A percentile compares a stretch with the other conserved stretches of the same genome.
phyloP scores from a whole-genome alignment of 2,113 vertebrate genomes.

The Burhinus bistriatus region DNA sequence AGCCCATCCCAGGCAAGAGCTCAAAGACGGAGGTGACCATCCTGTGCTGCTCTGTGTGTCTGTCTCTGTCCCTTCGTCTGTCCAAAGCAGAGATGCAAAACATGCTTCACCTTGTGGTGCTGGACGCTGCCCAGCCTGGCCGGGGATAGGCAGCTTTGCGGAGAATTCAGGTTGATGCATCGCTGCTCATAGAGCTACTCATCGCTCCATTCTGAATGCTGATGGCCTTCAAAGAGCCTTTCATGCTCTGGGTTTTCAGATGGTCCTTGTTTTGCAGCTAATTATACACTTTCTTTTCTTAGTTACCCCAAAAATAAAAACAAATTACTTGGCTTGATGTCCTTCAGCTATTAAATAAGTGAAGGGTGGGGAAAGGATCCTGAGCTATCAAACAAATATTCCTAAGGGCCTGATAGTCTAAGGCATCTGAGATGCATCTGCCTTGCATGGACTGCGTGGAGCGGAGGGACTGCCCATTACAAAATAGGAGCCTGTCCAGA shows the following conservation, averaged over 20 bases:
- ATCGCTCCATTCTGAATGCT: accelerated
- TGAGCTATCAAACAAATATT: background rate
- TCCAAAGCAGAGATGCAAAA: background rate
- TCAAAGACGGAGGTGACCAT: background rate
- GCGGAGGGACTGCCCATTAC: background rate
- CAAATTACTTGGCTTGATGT: background rate
- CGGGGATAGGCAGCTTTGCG: background rate
- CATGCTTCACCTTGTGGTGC: background rate
- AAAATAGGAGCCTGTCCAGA: background rate
- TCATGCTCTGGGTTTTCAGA: background rate
- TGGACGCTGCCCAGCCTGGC: background rate
- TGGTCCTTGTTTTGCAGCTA: background rate
- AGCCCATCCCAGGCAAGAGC: background rate
- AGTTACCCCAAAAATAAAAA: background rate
- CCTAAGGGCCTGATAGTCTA: background rate
- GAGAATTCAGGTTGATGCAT: background rate
- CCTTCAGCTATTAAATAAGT: background rate
- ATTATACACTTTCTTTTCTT: background rate
- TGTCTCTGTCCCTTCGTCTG: background rate
- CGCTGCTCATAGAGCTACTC: background rate
- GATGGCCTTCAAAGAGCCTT: background rate
- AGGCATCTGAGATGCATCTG: background rate
- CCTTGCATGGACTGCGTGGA: background rate
- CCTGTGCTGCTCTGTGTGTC: background rate
- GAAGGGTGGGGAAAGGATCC: no score